Evolutionary conservation across 2,797 vertebrate species (phyloP).

Genomic region (Tokudaia muenninki): DNA sequence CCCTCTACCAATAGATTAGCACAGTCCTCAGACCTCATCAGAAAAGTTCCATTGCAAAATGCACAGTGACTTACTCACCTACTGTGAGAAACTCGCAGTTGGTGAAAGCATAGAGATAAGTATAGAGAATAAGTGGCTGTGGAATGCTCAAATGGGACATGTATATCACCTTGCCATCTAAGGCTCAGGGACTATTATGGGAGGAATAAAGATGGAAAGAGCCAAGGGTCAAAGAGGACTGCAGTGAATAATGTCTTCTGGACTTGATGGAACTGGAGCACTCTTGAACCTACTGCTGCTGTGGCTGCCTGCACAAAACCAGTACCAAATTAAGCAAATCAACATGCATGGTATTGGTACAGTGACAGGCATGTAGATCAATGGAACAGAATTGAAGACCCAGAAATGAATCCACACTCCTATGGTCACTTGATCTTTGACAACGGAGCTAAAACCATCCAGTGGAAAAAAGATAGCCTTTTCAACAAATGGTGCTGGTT

Average conservation of each 20-base stretch:
- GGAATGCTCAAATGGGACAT: not conserved
- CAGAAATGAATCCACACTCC: too few relatives aligned
- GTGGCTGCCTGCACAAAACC: not conserved
- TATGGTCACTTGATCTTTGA: too few relatives aligned
- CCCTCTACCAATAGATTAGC: not conserved
- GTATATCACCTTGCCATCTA: not conserved
- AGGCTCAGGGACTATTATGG: not conserved
- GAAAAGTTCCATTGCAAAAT: not conserved
- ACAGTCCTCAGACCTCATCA: not conserved
- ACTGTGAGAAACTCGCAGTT: not conserved
- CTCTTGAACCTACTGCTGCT: not conserved
- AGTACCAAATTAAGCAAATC: not conserved
- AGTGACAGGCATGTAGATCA: too few relatives aligned
- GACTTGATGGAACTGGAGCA: not conserved
- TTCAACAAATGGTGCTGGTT: too few relatives aligned
- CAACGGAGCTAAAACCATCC: too few relatives aligned
- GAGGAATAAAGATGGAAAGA: not conserved
- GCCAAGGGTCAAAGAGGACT: not conserved
- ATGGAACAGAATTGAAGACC: too few relatives aligned
- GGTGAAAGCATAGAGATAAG: not conserved
- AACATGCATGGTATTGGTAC: too few relatives aligned
- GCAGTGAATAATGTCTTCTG: not conserved
- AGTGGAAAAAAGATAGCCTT: too few relatives aligned
- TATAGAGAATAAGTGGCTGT: not conserved
- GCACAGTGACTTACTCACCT: not conserved